Evolutionary conservation across 1,140 invertebrate genomes (phyloP), one percentile per base, ranked within the genome.

Genomic region (Drosophila sproati): DNA sequence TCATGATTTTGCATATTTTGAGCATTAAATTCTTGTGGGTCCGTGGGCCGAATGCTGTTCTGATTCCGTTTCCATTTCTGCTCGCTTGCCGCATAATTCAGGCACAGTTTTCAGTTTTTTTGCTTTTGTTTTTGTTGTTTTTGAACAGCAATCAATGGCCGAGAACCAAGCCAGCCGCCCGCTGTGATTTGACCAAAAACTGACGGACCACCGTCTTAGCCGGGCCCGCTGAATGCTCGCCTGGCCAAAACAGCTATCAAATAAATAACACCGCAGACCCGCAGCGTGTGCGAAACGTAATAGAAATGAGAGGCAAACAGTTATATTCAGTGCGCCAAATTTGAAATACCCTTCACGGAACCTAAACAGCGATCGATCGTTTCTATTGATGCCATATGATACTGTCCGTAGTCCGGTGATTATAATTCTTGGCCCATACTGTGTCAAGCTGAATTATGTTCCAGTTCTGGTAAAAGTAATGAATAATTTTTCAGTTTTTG

Each of bases 1-100:
- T 89, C 85, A 89, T 89, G 85, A 89, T 89, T 89, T 89, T 89
- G 78, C 85, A 89, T 89, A 89, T 89, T 89, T 81, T 45, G 71
- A 76, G 74, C 85, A 89, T 89, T 89, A 89, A 89, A 83, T 70
- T 80, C 73, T 80, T 76, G 77, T 75, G 73, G 66, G 56, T 45
- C 31, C 56, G 56, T 59, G 41, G 54, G 54, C 56, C 41, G n/a
- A 37, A 31, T 10, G 43, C 66, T 61, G 73, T 55, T 51, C 59
- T 37, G 45, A 50, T 72, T 66, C 68, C 72, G 66, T 57, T 62
- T 74, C 66, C 57, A 43, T 50, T 74, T 74, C 51, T 70, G 68
- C 41, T 52, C 52, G 66, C 56, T 71, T 78, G 64, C 69, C 72
- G 80, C 85, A 89, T 85, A 83, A 83, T 87, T 87, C 83, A 88